Percentiles rank a stretch among this genome's conserved stretches.
Evolutionary conservation across 2,888 invertebrate species (phyloP).

Genomic region (Dioctria linearis): DNA sequence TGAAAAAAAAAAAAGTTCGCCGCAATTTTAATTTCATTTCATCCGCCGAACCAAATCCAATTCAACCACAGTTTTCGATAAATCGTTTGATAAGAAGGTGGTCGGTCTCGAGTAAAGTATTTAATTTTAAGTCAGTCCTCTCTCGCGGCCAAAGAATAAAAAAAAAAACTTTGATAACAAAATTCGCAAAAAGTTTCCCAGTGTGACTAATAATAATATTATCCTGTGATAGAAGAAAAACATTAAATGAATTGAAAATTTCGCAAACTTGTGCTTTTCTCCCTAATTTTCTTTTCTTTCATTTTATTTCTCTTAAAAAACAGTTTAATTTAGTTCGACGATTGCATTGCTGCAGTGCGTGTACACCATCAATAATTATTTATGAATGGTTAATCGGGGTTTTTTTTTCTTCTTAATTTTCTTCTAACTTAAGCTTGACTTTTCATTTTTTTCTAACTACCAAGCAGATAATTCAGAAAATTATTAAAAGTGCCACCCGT

Average conservation of each 20-base stretch:
- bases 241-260: conserved; percentile 16
- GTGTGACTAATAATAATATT: background rate
- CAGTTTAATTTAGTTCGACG: too few relatives aligned
- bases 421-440: background rate
- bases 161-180: conserved; percentile 21
- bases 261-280: background rate
- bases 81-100: conserved; percentile 24
- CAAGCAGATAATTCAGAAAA: conserved; percentile 9
- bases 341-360: too few relatives aligned
- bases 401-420: background rate
- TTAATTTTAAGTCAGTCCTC: conserved; percentile 38
- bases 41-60: too few relatives aligned
- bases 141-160: conserved; percentile 55
- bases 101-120: background rate
- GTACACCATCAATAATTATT: too few relatives aligned
- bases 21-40: too few relatives aligned
- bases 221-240: conserved; percentile 26
- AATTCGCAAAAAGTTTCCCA: conserved; percentile 22
- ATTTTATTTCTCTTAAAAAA: background rate
- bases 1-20: too few relatives aligned
- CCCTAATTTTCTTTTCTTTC: conserved; percentile 35
- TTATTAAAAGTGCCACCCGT: conserved; percentile 7
- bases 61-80: conserved; percentile 49
- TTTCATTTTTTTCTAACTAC: background rate
- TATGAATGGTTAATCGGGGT: too few relatives aligned